These are phyloP conservation scores for Melitaea cinxia DNA, from an alignment of 1,140 invertebrate species.

Conservation along the genomic window DNA sequence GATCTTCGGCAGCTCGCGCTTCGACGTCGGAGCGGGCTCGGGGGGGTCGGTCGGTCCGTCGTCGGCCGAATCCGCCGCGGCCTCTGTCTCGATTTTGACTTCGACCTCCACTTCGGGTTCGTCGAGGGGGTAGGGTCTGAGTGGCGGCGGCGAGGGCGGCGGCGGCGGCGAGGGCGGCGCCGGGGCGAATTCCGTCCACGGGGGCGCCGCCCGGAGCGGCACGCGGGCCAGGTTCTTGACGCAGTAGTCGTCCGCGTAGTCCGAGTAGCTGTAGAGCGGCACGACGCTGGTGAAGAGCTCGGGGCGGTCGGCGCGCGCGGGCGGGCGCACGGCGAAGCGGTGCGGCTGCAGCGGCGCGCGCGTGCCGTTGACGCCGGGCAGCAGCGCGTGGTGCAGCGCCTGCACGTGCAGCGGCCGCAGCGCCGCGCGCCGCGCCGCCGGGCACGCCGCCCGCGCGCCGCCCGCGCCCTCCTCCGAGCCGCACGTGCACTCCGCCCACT, in stretches of 20 bases:
- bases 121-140: conserved; percentile 49
- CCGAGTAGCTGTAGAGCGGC: conserved; percentile 76
- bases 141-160: conserved; percentile 52
- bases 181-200: conserved; percentile 61
- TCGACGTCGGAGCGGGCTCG: background rate
- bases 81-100: conserved; percentile 9
- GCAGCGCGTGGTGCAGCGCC: conserved; percentile 58
- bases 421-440: conserved; percentile 35
- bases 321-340: conserved; percentile 56
- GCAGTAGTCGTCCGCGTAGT: conserved; percentile 76
- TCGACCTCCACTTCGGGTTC: conserved; percentile 18
- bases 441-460: conserved; percentile 41
- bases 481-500: conserved; percentile 60
- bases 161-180: conserved; percentile 53
- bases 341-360: conserved; percentile 57
- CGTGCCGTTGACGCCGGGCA: conserved; percentile 71
- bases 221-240: conserved; percentile 69
- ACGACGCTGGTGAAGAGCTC: conserved; percentile 70
- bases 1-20: conserved; percentile 15
- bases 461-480: conserved; percentile 37
- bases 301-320: conserved; percentile 59
- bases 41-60: conserved; percentile 19
- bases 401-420: conserved; percentile 55
- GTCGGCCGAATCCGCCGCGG: conserved; percentile 12
- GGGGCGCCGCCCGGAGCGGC: conserved; percentile 57